Evolutionary conservation across 2,113 vertebrate genomes (phyloP).

Genomic region (Chascanopsetta lugubris): DNA sequence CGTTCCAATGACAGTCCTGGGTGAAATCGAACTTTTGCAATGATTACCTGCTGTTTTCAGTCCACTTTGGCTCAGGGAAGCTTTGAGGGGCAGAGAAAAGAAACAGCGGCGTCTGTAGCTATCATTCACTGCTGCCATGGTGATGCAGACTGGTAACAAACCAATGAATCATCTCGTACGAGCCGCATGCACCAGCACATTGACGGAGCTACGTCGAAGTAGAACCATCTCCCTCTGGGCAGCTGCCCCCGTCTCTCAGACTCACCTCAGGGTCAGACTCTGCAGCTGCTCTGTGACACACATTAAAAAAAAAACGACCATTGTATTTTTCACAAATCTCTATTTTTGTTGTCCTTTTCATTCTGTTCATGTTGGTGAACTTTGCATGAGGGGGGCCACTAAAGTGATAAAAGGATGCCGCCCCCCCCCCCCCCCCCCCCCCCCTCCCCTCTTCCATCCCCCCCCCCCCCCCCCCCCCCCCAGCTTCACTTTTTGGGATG

Average conservation of each 20-base stretch:
- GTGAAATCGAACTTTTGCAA: background rate
- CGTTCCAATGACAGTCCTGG: background rate
- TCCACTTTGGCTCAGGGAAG: background rate
- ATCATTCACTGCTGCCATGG: background rate
- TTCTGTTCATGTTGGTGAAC: too few species aligned
- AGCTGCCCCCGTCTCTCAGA: background rate
- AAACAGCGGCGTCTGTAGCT: background rate
- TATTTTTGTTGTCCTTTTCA: too few species aligned
- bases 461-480: too few species aligned
- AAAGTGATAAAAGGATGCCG: too few species aligned
- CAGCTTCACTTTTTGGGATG: constrained; percentile 24
- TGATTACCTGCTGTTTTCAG: background rate
- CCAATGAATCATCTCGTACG: background rate
- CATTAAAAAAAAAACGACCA: too few species aligned
- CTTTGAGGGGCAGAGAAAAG: background rate
- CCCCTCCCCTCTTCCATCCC: too few species aligned
- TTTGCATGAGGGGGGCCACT: too few species aligned
- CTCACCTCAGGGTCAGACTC: background rate
- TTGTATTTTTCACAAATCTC: too few species aligned
- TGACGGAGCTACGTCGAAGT: background rate
- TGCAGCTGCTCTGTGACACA: background rate
- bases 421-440: too few species aligned
- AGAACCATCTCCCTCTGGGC: too few species aligned
- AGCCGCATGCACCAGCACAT: background rate
- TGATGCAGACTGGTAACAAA: background rate